phyloP scores from a whole-genome alignment of 2,888 invertebrate genomes.

The Hemistola chrysoprasaria region DNA sequence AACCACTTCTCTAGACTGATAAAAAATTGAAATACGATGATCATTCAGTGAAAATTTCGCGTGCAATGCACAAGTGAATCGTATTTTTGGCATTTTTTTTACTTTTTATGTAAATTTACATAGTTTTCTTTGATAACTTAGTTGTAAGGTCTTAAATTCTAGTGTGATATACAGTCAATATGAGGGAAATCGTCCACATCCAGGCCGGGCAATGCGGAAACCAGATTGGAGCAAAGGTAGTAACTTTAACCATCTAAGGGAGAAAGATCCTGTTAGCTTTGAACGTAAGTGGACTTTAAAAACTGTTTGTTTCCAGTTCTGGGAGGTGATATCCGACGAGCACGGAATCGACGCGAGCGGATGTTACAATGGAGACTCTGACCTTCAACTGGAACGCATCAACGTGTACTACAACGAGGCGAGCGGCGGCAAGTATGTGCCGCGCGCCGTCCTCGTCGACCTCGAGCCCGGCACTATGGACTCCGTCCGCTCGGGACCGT shows the following conservation, averaged over 20 bases:
- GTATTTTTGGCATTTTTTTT: slow-evolving; percentile 33
- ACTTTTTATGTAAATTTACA: slow-evolving; percentile 46
- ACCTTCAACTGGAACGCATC: slow-evolving; percentile 88
- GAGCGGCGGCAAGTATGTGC: slow-evolving; percentile 71
- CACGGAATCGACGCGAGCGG: slow-evolving; percentile 67
- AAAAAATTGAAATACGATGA: slow-evolving; percentile 43
- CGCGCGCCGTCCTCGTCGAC: slow-evolving; percentile 66
- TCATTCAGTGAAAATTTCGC: slow-evolving; percentile 50
- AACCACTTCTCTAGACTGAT: slow-evolving; percentile 23
- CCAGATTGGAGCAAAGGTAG: slow-evolving; percentile 92
- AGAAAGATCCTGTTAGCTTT: too few species aligned
- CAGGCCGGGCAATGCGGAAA: slow-evolving; percentile 82
- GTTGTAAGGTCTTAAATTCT: slow-evolving; percentile 51
- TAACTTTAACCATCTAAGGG: too few species aligned
- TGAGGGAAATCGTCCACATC: slow-evolving; percentile 92
- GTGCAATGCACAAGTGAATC: slow-evolving; percentile 50
- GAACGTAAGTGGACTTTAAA: too few species aligned
- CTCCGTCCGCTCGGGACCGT: slow-evolving; percentile 85
- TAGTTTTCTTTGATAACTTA: slow-evolving; percentile 43
- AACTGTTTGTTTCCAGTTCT: slow-evolving; percentile 62
- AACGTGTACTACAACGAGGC: slow-evolving; percentile 90
- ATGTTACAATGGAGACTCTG: slow-evolving; percentile 85
- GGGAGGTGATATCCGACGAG: slow-evolving; percentile 70
- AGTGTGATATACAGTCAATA: slow-evolving; percentile 62
- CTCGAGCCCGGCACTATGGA: slow-evolving; percentile 82